Percentiles rank a stretch among this genome's conserved stretches.
phyloP scores from a whole-genome alignment of 1,140 invertebrate genomes.

The Philaenus spumarius region DNA sequence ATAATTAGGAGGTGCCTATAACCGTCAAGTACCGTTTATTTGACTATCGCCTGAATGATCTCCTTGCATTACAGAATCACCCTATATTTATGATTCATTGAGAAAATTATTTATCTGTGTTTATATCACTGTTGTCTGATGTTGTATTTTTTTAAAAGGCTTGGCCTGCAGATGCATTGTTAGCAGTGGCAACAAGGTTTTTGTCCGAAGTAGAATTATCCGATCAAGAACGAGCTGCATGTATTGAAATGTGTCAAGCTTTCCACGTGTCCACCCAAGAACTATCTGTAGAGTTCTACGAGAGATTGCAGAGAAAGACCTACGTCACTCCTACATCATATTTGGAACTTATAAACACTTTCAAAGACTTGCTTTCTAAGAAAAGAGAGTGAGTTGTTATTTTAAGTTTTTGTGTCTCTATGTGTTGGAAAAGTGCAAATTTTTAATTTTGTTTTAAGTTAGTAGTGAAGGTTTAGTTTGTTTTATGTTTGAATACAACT shows the following conservation, averaged over 20 bases:
- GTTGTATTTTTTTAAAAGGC: slow-evolving; percentile 43
- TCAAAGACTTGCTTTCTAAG: slow-evolving; percentile 70
- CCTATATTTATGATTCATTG: too few relatives aligned
- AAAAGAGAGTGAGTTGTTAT: slow-evolving; percentile 60
- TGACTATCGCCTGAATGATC: too few relatives aligned
- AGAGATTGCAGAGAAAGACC: slow-evolving; percentile 64
- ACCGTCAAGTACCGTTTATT: too few relatives aligned
- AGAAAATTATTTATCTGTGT: too few relatives aligned
- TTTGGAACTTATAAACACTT: slow-evolving; percentile 85
- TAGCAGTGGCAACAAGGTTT: slow-evolving; percentile 85
- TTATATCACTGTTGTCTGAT: neutral
- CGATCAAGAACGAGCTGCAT: slow-evolving; percentile 57
- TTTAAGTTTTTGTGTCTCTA: too few relatives aligned
- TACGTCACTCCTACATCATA: slow-evolving; percentile 95
- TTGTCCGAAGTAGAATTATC: slow-evolving; percentile 78
- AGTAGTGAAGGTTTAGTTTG: too few relatives aligned
- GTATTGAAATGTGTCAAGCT: slow-evolving; percentile 82
- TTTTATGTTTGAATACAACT: too few relatives aligned
- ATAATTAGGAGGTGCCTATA: too few relatives aligned
- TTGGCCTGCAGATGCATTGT: slow-evolving; percentile 89
- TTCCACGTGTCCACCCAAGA: slow-evolving; percentile 82
- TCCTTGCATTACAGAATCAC: too few relatives aligned
- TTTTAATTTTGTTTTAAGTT: too few relatives aligned
- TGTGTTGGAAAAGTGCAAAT: too few relatives aligned
- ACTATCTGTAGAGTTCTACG: slow-evolving; percentile 66